Base-by-base conservation (phyloP, 1,140 invertebrate species). In the Plectrocnemia conspersa region DNA sequence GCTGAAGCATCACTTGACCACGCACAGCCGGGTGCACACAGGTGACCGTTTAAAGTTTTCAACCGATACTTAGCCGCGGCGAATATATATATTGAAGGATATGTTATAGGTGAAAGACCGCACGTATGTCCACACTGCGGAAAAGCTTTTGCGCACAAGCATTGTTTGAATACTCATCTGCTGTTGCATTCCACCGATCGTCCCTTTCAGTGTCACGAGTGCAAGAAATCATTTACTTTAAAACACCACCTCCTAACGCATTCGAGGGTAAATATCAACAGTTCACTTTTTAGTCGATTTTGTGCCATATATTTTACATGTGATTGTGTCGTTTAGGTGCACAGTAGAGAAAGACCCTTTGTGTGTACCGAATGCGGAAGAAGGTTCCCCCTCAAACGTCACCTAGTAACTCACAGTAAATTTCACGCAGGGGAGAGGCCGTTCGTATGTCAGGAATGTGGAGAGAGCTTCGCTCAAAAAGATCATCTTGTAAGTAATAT, bases 361-460 rank as follows among this genome's bases (percentile, higher is more conserved):
- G 79, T 87, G 16, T 91, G 89, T 69, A 75, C 79, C 45, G 84
- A 90, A 67, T 91, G 89, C 72, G 88, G 87, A 1, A 79, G 85
- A 45, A 79, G 85, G 36, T 92, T 92, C 71, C 85, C 87, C 0
- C 70, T 89, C 15, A 88, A 88, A 68, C 78, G 87, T 50, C 86
- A 89, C 62, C 72, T 91, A n/a, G 86, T 88, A 10, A 89, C 86
- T 33, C 88, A 91, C 70, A 83, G 82, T 70, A 88, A 89, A 73
- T 89, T 88, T 67, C 91, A 93, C 72, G 91, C 85, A 45, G 90
- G 89, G 11, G 86, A 91, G 66, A 76, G 90, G 57, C 90, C 91
- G 3, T 93, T 83, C 69, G 85, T 89, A 27, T 93, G 91, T 70
- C 82, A 84, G 62, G 83, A 89, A 55, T 93, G 91, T 70, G 88